phyloP scores from a whole-genome alignment of 2,888 invertebrate species.

The Himalopsyche japonica region DNA sequence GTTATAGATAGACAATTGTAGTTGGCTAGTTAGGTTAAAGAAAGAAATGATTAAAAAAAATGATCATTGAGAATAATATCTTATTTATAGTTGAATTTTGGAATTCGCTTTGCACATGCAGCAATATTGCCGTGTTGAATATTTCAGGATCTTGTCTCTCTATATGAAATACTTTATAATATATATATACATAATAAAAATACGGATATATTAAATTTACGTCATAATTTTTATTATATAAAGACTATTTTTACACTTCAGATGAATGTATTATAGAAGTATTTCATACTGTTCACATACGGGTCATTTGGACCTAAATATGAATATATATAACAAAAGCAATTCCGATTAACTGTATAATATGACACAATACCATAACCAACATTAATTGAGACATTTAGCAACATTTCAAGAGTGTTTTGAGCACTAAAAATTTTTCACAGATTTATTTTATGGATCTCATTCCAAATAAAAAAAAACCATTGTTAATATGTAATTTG shows the following conservation, averaged over 20 bases:
- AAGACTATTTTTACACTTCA: conserved; percentile 40
- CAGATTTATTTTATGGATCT: not conserved
- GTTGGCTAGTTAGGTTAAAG: conserved; percentile 36
- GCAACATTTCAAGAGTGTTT: not conserved
- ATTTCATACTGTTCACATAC: conserved; percentile 20
- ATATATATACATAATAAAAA: conserved; percentile 22
- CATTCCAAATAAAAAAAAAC: not conserved
- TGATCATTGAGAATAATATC: conserved; percentile 12
- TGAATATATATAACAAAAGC: conserved; percentile 1
- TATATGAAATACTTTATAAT: conserved; percentile 25
- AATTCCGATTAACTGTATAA: conserved; percentile 4
- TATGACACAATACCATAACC: conserved; percentile 18
- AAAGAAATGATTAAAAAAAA: conserved; percentile 9
- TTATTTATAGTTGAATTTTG: conserved; percentile 31
- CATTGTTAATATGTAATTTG: not conserved
- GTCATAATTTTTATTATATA: conserved; percentile 33
- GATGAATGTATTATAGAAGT: conserved; percentile 32
- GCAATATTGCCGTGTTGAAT: conserved; percentile 25
- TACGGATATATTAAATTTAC: conserved; percentile 30
- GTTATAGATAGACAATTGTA: conserved; percentile 39
- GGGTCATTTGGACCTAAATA: conserved; percentile 7
- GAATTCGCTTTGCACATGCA: conserved; percentile 33
- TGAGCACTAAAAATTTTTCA: not conserved
- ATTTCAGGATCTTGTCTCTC: conserved; percentile 21
- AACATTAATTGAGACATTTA: not conserved